A percentile compares a stretch with the other conserved stretches of the same genome.
Evolutionary conservation across 2,113 vertebrate genomes (phyloP).

Genomic region (Hemibates koningsi): DNA sequence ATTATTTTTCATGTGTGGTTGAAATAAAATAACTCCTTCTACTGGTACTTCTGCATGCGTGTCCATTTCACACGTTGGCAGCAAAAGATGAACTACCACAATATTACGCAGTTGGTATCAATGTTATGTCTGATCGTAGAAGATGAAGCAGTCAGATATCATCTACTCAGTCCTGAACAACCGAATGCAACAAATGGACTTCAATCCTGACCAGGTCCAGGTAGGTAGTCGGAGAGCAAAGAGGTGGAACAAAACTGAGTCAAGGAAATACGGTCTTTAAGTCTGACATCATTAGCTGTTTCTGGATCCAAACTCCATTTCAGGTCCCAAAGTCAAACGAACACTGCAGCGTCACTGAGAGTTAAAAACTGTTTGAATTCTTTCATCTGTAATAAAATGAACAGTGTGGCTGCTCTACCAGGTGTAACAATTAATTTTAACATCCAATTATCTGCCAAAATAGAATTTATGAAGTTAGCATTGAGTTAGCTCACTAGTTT

Average conservation of each 20-base stretch:
- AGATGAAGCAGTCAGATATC: background rate
- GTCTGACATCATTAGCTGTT: background rate
- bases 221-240: background rate
- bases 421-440: background rate
- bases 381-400: background rate
- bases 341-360: rapidly evolving
- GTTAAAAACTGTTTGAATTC: rapidly evolving
- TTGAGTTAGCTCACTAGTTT: background rate
- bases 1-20: background rate
- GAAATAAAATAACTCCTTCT: background rate
- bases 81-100: background rate
- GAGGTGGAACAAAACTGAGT: background rate
- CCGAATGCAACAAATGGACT: background rate
- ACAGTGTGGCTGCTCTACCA: background rate
- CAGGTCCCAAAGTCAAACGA: rapidly evolving
- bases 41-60: rapidly evolving
- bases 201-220: background rate
- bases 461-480: background rate
- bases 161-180: background rate
- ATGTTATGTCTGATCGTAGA: rapidly evolving
- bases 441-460: rapidly evolving
- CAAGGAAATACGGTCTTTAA: rapidly evolving
- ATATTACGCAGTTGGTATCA: rapidly evolving
- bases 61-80: rapidly evolving
- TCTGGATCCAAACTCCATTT: background rate